Conservation (phyloP, 2,797 vertebrate species). For the Lepus townsendii region DNA sequence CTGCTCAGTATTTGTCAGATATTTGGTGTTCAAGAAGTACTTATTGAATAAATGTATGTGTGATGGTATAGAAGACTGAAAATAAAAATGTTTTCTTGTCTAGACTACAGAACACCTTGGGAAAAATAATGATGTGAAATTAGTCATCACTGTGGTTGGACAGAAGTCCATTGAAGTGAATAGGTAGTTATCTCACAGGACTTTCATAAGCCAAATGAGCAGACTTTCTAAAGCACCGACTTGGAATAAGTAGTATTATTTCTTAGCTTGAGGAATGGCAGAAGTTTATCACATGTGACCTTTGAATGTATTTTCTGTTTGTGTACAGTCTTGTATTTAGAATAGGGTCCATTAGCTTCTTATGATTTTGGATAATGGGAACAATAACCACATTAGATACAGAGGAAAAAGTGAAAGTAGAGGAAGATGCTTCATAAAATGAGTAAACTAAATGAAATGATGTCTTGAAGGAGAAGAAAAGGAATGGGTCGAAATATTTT, state of each 20-base stretch:
- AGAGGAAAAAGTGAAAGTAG: not conserved
- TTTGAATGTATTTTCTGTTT: conserved; percentile 38
- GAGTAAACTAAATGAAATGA: not conserved
- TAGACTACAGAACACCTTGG: not conserved
- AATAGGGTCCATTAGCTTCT: not conserved
- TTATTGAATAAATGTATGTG: not conserved
- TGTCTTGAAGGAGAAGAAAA: conserved; percentile 34
- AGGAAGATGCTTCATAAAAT: not conserved
- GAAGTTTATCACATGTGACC: conserved; percentile 33
- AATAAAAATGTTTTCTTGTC: conserved; percentile 7
- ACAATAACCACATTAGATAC: not conserved
- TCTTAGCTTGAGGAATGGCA: not conserved
- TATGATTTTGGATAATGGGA: not conserved
- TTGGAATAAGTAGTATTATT: conserved; percentile 9
- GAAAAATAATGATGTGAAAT: conserved; percentile 14
- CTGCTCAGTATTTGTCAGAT: not conserved
- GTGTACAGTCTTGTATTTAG: conserved; percentile 41
- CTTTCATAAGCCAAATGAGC: not conserved
- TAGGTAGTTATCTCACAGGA: conserved; percentile 19
- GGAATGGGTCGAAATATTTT: not conserved
- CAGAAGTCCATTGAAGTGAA: not conserved
- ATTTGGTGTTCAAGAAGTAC: not conserved
- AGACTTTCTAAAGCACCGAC: not conserved
- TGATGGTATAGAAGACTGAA: not conserved
- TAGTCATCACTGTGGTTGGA: not conserved